Evolutionary conservation across 53 echinoderm and acorn worm genomes (phyloP), one percentile per base, ranked within the genome.

Genomic region (Paracentrotus lividus): DNA sequence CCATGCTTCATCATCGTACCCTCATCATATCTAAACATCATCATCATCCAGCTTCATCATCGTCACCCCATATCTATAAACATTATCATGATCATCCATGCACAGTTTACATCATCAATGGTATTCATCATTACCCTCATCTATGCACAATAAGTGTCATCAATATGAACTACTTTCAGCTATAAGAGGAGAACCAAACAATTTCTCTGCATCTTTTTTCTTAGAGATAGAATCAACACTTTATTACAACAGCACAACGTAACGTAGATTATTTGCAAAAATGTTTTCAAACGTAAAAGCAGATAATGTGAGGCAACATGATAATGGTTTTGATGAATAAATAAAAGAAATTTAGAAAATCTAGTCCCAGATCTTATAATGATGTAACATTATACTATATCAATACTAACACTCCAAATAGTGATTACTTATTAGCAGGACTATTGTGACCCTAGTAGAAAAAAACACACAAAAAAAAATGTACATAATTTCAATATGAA

Each of bases 211-310:
- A 12, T 49, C 10, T 49, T 49, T 49, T 10, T 49, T 76, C 5
- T 76, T 15, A 21, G 36, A 38, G 34, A 76, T 33, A 27, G 36
- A 76, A 27, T 76, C 2, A 76, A 29, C 76, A 76, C 76, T 76
- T 76, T 76, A 76, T 76, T 76, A 42, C 76, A 76, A 31, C 76
- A 76, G n/a, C 76, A 76, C 76, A 76, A 76, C 23, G 59, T 18
- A 59, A 59, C 76, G 34, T 76, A 36, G 34, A 76, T 76, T 76
- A 76, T 34, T 10, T 9, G 76, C 76, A 76, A 76, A 14, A 10
- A 76, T 42, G 76, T 42, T 32, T 76, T 27, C 3, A 75, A 75
- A 75, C 2, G 34, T 76, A 66, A 76, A 76, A 42, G 76, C 76
- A 76, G 10, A 76, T 76, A 14, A 76, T 47, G 49, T 85, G 2